Conservation (phyloP, 92 coral and sea anemone species). For the Epizoanthus scotinus region DNA sequence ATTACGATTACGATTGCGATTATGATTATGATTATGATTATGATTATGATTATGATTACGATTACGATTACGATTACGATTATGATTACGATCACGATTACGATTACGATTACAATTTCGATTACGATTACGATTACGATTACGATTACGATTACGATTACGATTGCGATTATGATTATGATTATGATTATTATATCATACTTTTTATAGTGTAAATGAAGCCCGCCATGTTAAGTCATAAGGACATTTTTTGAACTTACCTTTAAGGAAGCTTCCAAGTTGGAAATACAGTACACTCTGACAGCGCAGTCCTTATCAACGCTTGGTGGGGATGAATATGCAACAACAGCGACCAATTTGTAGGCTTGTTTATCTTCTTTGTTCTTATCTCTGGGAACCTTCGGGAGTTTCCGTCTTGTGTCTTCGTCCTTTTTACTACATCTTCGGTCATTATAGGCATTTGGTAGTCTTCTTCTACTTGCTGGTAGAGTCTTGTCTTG, state of each 20-base stretch:
- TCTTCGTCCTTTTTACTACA: neutral
- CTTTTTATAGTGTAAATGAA: too few relatives aligned
- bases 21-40: too few relatives aligned
- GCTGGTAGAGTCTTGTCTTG: neutral
- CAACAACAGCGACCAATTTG: conserved; percentile 3
- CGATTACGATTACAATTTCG: too few relatives aligned
- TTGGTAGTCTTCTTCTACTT: neutral
- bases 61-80: too few relatives aligned
- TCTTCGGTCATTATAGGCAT: neutral
- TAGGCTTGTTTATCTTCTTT: neutral
- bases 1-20: too few relatives aligned
- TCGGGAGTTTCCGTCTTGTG: neutral
- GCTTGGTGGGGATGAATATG: conserved; percentile 13
- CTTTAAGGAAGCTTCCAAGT: conserved; percentile 11
- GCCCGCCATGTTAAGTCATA: too few relatives aligned
- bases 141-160: too few relatives aligned
- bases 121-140: too few relatives aligned
- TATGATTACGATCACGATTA: too few relatives aligned
- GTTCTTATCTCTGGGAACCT: neutral
- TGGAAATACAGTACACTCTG: conserved; percentile 20
- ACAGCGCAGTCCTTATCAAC: conserved; percentile 23
- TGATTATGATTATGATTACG: too few relatives aligned
- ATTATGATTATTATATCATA: too few relatives aligned
- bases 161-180: too few relatives aligned
- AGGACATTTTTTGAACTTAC: neutral